A percentile compares a stretch with the other conserved stretches of the same genome.
phyloP scores from a whole-genome alignment of 1,140 invertebrate species.

The Ridgeia piscesae region DNA sequence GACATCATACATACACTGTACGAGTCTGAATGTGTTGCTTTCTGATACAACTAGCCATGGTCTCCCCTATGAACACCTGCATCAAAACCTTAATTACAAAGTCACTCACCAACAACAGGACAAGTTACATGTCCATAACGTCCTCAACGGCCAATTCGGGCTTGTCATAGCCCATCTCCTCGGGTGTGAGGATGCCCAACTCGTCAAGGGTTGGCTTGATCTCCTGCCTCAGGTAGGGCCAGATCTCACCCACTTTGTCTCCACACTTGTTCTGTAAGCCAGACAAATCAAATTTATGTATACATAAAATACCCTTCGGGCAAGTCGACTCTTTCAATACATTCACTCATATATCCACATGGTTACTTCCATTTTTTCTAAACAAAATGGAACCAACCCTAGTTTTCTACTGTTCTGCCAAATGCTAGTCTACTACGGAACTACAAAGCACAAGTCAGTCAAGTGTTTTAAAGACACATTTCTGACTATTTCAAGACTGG shows the following conservation, averaged over 20 bases:
- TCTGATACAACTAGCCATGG: too few relatives aligned
- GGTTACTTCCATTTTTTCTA: too few relatives aligned
- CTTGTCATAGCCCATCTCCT: conserved; percentile 95
- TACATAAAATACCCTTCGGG: too few relatives aligned
- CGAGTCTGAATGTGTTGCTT: too few relatives aligned
- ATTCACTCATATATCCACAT: conserved; percentile 13
- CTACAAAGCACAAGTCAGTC: too few relatives aligned
- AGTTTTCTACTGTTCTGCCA: not conserved
- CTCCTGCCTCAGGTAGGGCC: conserved; percentile 90
- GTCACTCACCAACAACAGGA: not conserved
- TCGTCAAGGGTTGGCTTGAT: conserved; percentile 89
- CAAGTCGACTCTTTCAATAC: too few relatives aligned
- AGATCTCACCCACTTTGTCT: conserved; percentile 74
- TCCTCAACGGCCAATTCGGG: conserved; percentile 73
- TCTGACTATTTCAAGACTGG: not conserved
- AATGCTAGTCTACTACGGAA: not conserved
- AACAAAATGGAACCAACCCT: not conserved
- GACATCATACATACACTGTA: too few relatives aligned
- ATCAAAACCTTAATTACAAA: too few relatives aligned
- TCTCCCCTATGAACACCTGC: too few relatives aligned
- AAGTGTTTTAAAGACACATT: too few relatives aligned
- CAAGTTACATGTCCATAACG: conserved; percentile 26
- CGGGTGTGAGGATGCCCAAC: conserved; percentile 89
- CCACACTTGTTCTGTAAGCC: conserved; percentile 76
- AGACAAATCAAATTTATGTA: too few relatives aligned